These are phyloP conservation scores for Leptopilina syphax DNA, from an alignment of 2,888 invertebrate species.

Conservation along the genomic window DNA sequence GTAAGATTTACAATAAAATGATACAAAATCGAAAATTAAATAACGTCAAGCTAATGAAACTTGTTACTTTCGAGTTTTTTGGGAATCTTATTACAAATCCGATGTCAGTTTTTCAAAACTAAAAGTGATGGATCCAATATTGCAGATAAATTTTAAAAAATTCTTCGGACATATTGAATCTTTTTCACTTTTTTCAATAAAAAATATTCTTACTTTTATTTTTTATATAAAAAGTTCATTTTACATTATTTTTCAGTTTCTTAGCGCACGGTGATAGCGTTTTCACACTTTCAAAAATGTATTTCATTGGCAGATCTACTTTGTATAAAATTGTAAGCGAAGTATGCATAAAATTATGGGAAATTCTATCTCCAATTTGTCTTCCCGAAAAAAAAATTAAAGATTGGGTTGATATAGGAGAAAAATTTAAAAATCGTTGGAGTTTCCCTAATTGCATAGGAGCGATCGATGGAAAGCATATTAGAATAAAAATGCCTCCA, in stretches of 20 bases:
- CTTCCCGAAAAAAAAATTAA: conserved; percentile 33
- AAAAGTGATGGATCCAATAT: too few species aligned
- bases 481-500: conserved; percentile 52
- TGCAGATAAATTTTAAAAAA: too few species aligned
- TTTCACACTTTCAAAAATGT: conserved; percentile 18
- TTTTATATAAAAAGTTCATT: background rate
- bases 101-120: too few species aligned
- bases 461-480: conserved; percentile 42
- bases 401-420: conserved; percentile 48
- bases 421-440: conserved; percentile 48
- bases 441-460: conserved; percentile 51
- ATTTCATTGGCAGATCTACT: conserved; percentile 26
- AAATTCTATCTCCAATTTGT: background rate
- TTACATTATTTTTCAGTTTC: conserved; percentile 10
- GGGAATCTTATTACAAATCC: too few species aligned
- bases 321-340: conserved; percentile 8
- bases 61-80: too few species aligned
- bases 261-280: conserved; percentile 23
- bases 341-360: conserved; percentile 14
- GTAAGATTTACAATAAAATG: too few species aligned
- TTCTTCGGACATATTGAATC: too few species aligned
- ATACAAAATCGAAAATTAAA: too few species aligned
- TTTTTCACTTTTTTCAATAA: too few species aligned
- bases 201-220: too few species aligned
- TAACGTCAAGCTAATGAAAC: too few species aligned